Base-by-base conservation (phyloP, 1,140 invertebrate species). In the Rhizoglyphus robini region DNA sequence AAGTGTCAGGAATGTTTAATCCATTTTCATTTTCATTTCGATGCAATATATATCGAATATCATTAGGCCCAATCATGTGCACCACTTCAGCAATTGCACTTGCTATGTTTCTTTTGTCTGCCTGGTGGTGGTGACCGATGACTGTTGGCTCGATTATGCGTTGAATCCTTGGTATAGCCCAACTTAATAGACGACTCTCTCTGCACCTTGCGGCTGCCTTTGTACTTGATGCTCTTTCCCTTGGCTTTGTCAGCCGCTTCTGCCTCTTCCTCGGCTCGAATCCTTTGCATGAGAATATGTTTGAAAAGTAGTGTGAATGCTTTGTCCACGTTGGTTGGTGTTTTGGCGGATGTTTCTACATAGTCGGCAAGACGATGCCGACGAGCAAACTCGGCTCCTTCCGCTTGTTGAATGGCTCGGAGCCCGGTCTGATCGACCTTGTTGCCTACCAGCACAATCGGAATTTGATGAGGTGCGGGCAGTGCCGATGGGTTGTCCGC, bases 391-490 rank as follows among this genome's bases (percentile, higher is more conserved):
- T 60, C 27, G 15, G 23, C 11, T 34, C 18, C 58, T 46, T 60
- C 58, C 23, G 15, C 15, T n/a, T 13, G 18, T n/a, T 60, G 15
- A 32, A 60, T 60, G 15, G 15, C 58, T 20, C 58, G 32, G 77
- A 99, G 94, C 73, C 96, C 92, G 78, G 98, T 94, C 78, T 98
- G 82, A 82, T 99, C 96, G 81, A 94, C 96, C 81, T 99, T 99
- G 82, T 99, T 99, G 74, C 96, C 96, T 65, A 98, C 96, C 72
- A 99, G 80, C 67, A 99, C 92, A 91, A 99, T 98, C 65, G 96
- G 96, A 70, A 98, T 94, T 8, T 27, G 4, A 74, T 54, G 8
- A 11, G 51, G 51, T 32, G 51, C 51, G 23, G 8, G 8, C 8
- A 5, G 8, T 32, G 51, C 8, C 23, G 8, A 32, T 54, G 41